Conservation (phyloP, 1,140 invertebrate genomes). For the Cydia fagiglandana region DNA sequence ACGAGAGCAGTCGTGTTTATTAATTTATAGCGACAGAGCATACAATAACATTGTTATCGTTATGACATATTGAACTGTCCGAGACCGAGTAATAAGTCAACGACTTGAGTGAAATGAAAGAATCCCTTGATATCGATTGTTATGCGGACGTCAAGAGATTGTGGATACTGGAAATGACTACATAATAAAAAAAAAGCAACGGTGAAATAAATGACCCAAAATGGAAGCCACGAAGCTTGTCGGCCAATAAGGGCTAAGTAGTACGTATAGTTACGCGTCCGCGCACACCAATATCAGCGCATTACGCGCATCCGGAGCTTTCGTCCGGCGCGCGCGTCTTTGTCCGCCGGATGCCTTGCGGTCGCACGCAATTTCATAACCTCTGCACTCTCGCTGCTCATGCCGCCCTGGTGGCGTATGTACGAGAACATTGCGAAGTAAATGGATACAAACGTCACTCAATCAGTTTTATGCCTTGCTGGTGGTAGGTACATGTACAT, state of each 20-base stretch:
- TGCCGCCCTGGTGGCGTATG: conserved; percentile 34
- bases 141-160: conserved; percentile 30
- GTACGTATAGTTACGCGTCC: conserved; percentile 29
- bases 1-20: conserved; percentile 35
- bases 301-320: conserved; percentile 74
- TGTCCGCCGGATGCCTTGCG: conserved; percentile 77
- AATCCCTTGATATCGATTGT: conserved; percentile 40
- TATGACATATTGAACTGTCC: conserved; percentile 53
- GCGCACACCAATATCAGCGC: conserved; percentile 56
- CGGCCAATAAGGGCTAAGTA: conserved; percentile 24
- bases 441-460: background rate
- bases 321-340: conserved; percentile 62
- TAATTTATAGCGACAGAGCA: conserved; percentile 41
- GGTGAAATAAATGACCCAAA: conserved; percentile 1
- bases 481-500: background rate
- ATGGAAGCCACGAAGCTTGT: conserved; percentile 20
- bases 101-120: conserved; percentile 53
- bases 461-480: background rate
- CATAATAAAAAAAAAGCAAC: background rate
- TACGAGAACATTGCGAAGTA: background rate
- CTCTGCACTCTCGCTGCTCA: conserved; percentile 49
- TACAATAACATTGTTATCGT: conserved; percentile 62
- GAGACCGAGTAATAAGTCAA: conserved; percentile 62
- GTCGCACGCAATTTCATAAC: conserved; percentile 77
- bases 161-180: background rate